Conservation (phyloP, 2,797 vertebrate species). For the Microctenopoma stevenorrisi region DNA sequence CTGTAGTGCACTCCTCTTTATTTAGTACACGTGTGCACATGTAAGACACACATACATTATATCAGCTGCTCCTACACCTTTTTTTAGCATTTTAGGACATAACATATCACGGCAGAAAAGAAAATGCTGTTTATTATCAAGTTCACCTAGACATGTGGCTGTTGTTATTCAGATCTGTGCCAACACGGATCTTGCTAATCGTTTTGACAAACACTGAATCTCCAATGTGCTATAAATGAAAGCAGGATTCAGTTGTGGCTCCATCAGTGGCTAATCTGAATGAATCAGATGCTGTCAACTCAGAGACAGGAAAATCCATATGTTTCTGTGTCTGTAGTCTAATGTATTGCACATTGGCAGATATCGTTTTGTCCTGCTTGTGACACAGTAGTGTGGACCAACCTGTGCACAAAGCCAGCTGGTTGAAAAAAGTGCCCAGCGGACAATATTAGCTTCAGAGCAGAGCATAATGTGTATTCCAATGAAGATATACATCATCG, state of each 20-base stretch:
- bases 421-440: conserved; percentile 13
- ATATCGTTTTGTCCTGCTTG: conserved; percentile 40
- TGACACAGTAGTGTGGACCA: conserved; percentile 42
- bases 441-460: conserved; percentile 29
- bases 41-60: conserved; percentile 1
- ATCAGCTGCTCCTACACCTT: not conserved
- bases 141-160: conserved; percentile 58
- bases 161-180: conserved; percentile 66
- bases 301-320: conserved; percentile 72
- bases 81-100: conserved; percentile 30
- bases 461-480: conserved; percentile 10
- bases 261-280: conserved; percentile 70
- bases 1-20: not conserved
- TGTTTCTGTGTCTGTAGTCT: conserved; percentile 46
- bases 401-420: conserved; percentile 41
- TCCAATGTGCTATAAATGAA: conserved; percentile 65
- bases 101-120: conserved; percentile 15
- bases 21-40: not conserved
- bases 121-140: conserved; percentile 43
- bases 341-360: conserved; percentile 47
- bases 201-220: conserved; percentile 75
- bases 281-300: conserved; percentile 67
- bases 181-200: conserved; percentile 73
- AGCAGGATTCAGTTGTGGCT: conserved; percentile 69
- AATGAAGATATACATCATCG: conserved; percentile 18